Evolutionary conservation across 2,113 vertebrate species (phyloP).

Genomic region (Arenaria interpres): DNA sequence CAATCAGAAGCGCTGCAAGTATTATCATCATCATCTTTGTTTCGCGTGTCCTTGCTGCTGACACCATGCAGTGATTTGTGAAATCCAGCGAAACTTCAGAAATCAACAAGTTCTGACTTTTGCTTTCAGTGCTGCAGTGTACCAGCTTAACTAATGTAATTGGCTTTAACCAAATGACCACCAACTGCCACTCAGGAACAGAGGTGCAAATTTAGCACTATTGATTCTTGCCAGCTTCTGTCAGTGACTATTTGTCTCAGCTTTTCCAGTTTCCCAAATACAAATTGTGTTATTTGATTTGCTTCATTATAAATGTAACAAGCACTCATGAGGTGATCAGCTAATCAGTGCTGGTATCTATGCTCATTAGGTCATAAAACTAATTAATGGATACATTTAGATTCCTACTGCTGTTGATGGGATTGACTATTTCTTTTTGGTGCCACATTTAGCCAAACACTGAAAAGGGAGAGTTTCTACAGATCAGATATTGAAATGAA

Average conservation of each 20-base stretch:
- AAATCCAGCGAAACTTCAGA: not conserved
- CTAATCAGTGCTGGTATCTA: conserved; percentile 16
- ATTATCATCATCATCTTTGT: not conserved
- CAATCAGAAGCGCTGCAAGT: not conserved
- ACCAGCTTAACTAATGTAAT: not conserved
- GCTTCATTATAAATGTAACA: conserved; percentile 30
- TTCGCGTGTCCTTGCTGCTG: not conserved
- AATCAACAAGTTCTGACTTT: conserved; percentile 9
- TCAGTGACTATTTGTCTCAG: not conserved
- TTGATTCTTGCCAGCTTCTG: not conserved
- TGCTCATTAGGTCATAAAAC: conserved; percentile 54
- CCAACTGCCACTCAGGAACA: not conserved
- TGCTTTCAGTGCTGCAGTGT: not conserved
- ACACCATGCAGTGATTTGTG: not conserved
- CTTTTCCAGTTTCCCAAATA: not conserved
- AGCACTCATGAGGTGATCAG: conserved; percentile 29
- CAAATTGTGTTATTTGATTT: not conserved
- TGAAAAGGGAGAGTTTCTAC: not conserved
- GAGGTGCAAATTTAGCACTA: not conserved
- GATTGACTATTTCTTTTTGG: not conserved
- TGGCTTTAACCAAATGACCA: conserved; percentile 9
- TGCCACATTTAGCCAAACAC: not conserved
- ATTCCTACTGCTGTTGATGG: conserved; percentile 15
- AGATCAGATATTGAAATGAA: not conserved
- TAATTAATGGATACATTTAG: conserved; percentile 42